phyloP scores from a whole-genome alignment of 92 coral and sea anemone genomes.

The Umimayanthus chanpuru region DNA sequence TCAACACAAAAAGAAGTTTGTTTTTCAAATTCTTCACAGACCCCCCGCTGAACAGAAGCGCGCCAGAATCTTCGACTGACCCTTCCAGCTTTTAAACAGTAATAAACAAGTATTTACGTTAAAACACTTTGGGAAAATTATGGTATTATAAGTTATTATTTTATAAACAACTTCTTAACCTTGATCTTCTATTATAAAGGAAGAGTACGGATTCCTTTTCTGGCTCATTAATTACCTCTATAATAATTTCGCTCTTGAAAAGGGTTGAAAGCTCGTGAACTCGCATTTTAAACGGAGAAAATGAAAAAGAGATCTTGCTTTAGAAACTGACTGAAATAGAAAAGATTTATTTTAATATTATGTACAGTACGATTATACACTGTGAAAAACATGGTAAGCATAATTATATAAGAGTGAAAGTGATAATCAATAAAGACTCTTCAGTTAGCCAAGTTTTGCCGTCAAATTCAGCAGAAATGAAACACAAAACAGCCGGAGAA shows the following conservation, averaged over 20 bases:
- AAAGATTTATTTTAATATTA: too few relatives aligned
- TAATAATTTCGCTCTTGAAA: not conserved
- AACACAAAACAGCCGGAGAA: too few relatives aligned
- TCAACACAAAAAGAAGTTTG: not conserved
- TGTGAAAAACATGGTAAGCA: too few relatives aligned
- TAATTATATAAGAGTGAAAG: too few relatives aligned
- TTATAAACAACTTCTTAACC: not conserved
- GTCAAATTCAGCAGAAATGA: too few relatives aligned
- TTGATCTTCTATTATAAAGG: not conserved
- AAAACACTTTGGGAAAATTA: not conserved
- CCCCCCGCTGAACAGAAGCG: constrained; percentile 11
- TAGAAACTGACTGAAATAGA: too few relatives aligned
- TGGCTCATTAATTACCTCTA: not conserved
- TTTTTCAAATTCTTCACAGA: not conserved
- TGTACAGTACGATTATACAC: too few relatives aligned
- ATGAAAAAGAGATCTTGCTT: too few relatives aligned
- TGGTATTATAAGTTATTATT: not conserved
- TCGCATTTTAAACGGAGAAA: not conserved
- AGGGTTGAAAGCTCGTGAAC: too few relatives aligned
- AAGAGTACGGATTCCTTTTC: not conserved
- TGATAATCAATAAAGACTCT: too few relatives aligned
- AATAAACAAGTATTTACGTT: too few relatives aligned
- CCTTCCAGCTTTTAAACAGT: not conserved
- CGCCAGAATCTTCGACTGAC: not conserved
- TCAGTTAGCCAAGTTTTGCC: too few relatives aligned